phyloP scores from a whole-genome alignment of 2,888 invertebrate species.

The Callyntrura guangdongensis region DNA sequence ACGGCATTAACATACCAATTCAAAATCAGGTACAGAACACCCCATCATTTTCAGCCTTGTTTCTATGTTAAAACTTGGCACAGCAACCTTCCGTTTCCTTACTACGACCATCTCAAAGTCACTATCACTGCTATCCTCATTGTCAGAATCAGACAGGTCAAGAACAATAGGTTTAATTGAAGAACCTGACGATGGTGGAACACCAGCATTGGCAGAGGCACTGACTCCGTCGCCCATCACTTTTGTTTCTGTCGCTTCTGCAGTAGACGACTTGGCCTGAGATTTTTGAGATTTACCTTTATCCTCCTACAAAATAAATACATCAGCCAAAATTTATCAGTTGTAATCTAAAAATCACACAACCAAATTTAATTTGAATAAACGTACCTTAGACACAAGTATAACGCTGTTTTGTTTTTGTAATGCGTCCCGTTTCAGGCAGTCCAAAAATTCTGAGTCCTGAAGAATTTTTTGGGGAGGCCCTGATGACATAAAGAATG shows the following conservation, averaged over 20 bases:
- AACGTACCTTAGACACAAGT: background rate
- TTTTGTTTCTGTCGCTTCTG: background rate
- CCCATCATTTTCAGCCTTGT: constrained; percentile 54
- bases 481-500: constrained; percentile 80
- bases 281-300: background rate
- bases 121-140: constrained; percentile 63
- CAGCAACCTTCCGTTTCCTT: constrained; percentile 67
- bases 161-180: background rate
- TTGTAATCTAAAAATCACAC: background rate
- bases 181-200: background rate
- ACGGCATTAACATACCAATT: constrained; percentile 73
- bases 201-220: too few relatives aligned
- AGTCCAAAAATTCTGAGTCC: constrained; percentile 79
- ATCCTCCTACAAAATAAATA: background rate
- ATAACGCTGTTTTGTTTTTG: background rate
- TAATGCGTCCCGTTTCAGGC: constrained; percentile 63
- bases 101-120: constrained; percentile 60
- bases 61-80: constrained; percentile 22
- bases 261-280: constrained; percentile 11
- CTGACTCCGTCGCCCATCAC: too few relatives aligned
- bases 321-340: background rate
- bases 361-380: background rate
- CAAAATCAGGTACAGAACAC: constrained; percentile 75
- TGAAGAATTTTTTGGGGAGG: constrained; percentile 73
- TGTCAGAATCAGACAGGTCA: constrained; percentile 55